Conservation (phyloP, 2,113 vertebrate species). For the Gallinago undulata region DNA sequence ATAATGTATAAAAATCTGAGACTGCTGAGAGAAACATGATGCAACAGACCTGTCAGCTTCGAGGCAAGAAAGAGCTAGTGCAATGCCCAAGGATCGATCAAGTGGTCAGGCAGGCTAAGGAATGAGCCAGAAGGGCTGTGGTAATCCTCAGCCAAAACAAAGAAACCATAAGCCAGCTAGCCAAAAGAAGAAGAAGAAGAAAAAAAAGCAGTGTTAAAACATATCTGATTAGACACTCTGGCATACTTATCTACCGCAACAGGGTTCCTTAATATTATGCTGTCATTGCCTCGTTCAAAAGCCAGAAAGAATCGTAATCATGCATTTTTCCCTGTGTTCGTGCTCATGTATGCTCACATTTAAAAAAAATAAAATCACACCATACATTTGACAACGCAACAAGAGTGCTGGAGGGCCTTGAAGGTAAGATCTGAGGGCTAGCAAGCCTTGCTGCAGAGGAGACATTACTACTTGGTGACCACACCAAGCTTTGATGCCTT, state of each 20-base stretch:
- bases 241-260: neutral
- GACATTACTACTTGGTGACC: neutral
- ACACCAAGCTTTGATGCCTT: neutral
- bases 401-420: neutral
- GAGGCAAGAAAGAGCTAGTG: neutral
- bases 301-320: neutral
- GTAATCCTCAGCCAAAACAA: neutral
- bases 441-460: neutral
- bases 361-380: neutral
- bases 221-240: fast-evolving
- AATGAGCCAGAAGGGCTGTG: neutral
- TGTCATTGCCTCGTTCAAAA: neutral
- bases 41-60: neutral
- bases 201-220: neutral
- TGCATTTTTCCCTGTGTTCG: neutral
- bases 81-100: fast-evolving
- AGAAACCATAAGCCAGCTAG: neutral
- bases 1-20: neutral
- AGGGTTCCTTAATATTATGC: neutral
- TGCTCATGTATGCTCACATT: neutral
- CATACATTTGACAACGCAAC: neutral
- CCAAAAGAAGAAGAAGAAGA: neutral
- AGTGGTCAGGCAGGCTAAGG: neutral
- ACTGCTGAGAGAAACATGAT: neutral
- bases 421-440: neutral